Conservation (phyloP, 2,888 invertebrate species). For the Omphaloscelis lunosa region DNA sequence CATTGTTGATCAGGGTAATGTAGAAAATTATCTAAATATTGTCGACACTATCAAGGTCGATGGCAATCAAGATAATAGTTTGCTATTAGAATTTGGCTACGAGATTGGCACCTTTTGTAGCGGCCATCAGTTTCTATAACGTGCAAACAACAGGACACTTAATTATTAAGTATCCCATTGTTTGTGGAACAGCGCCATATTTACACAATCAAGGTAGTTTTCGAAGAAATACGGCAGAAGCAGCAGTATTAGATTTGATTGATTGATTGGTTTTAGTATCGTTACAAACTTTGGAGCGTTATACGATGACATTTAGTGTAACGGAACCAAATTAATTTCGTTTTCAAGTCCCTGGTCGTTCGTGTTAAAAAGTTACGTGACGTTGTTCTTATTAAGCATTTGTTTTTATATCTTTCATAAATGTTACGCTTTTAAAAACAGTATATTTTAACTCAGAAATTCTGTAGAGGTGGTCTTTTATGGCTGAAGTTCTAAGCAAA, state of each 20-base stretch:
- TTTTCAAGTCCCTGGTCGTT: too few relatives aligned
- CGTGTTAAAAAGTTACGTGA: not conserved
- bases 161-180: not conserved
- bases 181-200: not conserved
- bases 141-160: too few relatives aligned
- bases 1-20: not conserved
- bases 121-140: not conserved
- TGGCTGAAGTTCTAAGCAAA: constrained; percentile 36
- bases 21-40: not conserved
- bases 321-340: too few relatives aligned
- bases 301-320: too few relatives aligned
- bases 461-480: constrained; percentile 16
- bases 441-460: constrained; percentile 8
- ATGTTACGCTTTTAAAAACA: not conserved
- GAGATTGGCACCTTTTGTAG: not conserved
- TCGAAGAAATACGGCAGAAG: not conserved
- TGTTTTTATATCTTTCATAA: not conserved
- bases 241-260: not conserved
- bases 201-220: not conserved
- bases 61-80: not conserved
- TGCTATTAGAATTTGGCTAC: too few relatives aligned
- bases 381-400: not conserved
- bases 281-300: too few relatives aligned
- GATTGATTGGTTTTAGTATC: too few relatives aligned
- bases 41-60: not conserved